phyloP scores from a whole-genome alignment of 2,797 vertebrate genomes.

The Chrysocyon brachyurus region DNA sequence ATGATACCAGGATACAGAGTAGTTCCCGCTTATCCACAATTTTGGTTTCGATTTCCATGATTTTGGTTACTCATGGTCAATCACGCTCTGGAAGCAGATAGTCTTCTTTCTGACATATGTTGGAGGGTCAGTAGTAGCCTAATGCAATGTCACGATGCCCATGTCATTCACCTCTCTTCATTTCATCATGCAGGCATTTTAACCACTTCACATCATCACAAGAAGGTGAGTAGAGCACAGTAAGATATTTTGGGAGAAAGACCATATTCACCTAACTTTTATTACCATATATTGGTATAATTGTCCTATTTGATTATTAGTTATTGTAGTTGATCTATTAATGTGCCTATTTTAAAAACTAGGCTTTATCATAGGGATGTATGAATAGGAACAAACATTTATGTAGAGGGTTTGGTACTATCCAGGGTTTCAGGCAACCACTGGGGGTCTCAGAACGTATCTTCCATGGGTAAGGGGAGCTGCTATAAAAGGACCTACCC shows the following conservation, averaged over 20 bases:
- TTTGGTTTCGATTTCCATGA: background rate
- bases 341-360: background rate
- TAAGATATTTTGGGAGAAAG: background rate
- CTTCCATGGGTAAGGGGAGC: background rate
- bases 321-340: background rate
- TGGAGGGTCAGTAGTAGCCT: background rate
- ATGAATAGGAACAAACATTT: background rate
- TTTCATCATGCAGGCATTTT: background rate
- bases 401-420: background rate
- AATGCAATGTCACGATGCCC: background rate
- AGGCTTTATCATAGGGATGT: background rate
- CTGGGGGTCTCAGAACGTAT: background rate
- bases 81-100: fast-evolving
- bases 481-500: background rate
- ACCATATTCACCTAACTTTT: background rate
- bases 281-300: background rate
- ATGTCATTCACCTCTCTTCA: background rate
- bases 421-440: background rate
- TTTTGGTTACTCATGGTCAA: background rate
- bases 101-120: background rate
- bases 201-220: background rate
- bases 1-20: background rate
- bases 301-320: background rate
- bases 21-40: background rate
- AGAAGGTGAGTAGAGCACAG: background rate